Conservation (phyloP, 2,797 vertebrate species). For the Triplophysa yarkandensis region DNA sequence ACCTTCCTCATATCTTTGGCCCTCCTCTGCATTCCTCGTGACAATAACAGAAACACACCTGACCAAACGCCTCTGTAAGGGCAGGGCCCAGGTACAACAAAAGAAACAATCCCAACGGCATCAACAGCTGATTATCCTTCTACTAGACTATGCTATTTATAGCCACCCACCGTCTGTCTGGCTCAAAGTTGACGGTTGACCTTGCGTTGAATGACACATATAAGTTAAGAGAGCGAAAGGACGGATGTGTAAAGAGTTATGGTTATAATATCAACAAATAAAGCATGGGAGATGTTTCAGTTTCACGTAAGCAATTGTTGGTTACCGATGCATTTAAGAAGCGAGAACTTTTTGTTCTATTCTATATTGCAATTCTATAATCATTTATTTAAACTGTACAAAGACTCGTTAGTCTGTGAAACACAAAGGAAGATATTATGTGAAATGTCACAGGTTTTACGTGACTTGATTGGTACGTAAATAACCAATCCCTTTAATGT, state of each 20-base stretch:
- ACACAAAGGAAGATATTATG: too few relatives aligned
- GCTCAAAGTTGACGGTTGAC: conserved; percentile 2
- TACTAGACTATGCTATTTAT: conserved; percentile 32
- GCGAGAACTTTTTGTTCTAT: too few relatives aligned
- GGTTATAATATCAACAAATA: too few relatives aligned
- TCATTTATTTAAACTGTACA: too few relatives aligned
- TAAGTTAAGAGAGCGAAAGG: not conserved
- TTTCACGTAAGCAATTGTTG: too few relatives aligned
- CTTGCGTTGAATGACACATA: not conserved
- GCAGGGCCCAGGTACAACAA: conserved; percentile 40
- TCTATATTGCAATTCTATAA: too few relatives aligned
- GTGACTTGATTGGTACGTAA: too few relatives aligned
- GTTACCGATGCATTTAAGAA: too few relatives aligned
- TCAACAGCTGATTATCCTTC: conserved; percentile 30
- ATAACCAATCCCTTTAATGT: not conserved
- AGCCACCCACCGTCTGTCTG: conserved; percentile 7
- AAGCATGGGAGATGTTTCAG: too few relatives aligned
- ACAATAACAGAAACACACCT: conserved; percentile 38
- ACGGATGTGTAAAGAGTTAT: too few relatives aligned
- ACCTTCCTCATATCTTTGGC: conserved; percentile 8
- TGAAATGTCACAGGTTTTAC: too few relatives aligned
- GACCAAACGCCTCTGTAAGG: conserved; percentile 26
- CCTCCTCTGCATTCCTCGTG: conserved; percentile 24
- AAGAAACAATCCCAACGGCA: conserved; percentile 43
- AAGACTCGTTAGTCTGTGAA: too few relatives aligned